Conservation (phyloP, 1,140 invertebrate species). For the Himalopsyche phryganea region DNA sequence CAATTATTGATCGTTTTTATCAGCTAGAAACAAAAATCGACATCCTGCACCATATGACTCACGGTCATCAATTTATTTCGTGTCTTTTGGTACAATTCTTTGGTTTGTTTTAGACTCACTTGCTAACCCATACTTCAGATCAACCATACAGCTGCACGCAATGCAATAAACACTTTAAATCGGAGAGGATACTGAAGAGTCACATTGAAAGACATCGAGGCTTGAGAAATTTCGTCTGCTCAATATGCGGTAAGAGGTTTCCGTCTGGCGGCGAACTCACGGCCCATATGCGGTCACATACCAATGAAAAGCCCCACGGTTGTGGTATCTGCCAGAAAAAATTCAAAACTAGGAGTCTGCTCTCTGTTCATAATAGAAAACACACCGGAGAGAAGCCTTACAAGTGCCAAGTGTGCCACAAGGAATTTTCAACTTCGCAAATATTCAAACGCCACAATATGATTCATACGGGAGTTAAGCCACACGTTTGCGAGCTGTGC, state of each 20-base stretch:
- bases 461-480: constrained; percentile 54
- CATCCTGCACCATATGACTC: no score
- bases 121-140: constrained; percentile 14
- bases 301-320: constrained; percentile 6
- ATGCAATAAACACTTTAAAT: constrained; percentile 17
- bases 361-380: constrained; percentile 33
- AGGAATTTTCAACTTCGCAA: constrained; percentile 51
- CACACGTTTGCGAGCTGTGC: constrained; percentile 57
- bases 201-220: constrained; percentile 21
- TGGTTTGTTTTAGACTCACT: constrained; percentile 25
- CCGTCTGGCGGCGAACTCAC: constrained; percentile 15
- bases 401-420: constrained; percentile 57
- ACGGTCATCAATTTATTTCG: no score
- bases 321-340: constrained; percentile 8
- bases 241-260: constrained; percentile 24
- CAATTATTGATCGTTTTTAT: no score
- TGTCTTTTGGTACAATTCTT: no score
- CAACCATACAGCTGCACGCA: constrained; percentile 8
- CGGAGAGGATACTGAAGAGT: constrained; percentile 8
- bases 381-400: constrained; percentile 60
- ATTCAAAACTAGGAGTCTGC: constrained; percentile 65
- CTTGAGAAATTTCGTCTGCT: constrained; percentile 19
- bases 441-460: constrained; percentile 57
- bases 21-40: no score
- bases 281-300: constrained; percentile 14